Evolutionary conservation across 2,113 vertebrate genomes (phyloP), one percentile per base, ranked within the genome.

Genomic region (Sclerurus mexicanus): DNA sequence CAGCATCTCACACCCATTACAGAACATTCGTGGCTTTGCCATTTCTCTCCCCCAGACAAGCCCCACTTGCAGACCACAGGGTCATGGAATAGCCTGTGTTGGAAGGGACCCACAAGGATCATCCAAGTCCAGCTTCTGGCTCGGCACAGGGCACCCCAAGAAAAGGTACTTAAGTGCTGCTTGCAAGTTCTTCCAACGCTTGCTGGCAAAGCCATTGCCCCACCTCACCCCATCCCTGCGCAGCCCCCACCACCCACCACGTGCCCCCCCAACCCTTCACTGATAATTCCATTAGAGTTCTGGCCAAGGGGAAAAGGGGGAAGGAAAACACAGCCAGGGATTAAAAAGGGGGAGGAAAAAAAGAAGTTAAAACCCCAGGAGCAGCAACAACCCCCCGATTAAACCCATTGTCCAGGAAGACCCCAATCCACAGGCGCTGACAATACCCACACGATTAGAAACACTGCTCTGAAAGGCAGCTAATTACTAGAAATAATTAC

Each of bases 401-500:
- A 96, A 93, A 95, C 24, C 72, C 47, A 94, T 90, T 96, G 95
- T 96, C 96, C 93, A 63, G 71, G 82, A 85, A 79, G 91, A 82
- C 76, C 50, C 40, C 72, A 87, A 84, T 68, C 68, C 85, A 73
- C 63, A 86, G 49, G 63, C 74, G 3, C 92, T 89, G 85, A 95
- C 94, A 96, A 96, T 97, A 66, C 88, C 47, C 92, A 66, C 85
- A 50, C 85, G 94, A 97, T 96, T 94, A 96, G 92, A 59, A 94
- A 76, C 87, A 77, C 72, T 74, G 83, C 87, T 95, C 91, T 96
- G 95, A 97, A 97, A 97, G 95, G 95, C 68, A 97, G 95, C 92
- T 96, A 97, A 98, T 98, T 96, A 96, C 95, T 87, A 92, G 95
- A 96, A 97, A 96, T 95, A 97, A 97, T 97, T 96, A 96, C 96